phyloP scores from a whole-genome alignment of 2,888 invertebrate species.

The Standfussiana lucernea region DNA sequence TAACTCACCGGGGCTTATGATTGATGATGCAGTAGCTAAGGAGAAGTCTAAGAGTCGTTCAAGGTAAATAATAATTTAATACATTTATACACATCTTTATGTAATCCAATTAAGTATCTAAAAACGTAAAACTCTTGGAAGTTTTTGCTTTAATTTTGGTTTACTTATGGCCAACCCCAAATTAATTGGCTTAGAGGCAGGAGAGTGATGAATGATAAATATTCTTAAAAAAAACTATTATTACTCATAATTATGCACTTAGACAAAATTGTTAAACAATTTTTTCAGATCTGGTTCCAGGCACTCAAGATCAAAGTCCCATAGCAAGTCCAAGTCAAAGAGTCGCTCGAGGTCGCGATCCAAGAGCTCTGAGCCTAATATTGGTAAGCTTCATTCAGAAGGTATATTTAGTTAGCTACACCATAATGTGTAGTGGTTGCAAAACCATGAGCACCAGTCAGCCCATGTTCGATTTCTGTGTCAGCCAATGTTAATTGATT shows the following conservation, averaged over 20 bases:
- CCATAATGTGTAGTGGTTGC: neutral
- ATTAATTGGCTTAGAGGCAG: neutral
- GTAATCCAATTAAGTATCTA: neutral
- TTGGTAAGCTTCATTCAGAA: constrained; percentile 66
- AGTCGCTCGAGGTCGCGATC: constrained; percentile 86
- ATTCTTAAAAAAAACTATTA: neutral
- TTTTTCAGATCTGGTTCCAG: constrained; percentile 32
- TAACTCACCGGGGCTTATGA: constrained; percentile 89
- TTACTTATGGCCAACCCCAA: neutral
- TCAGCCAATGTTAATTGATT: neutral
- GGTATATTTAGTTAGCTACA: neutral
- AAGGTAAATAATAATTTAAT: constrained; percentile 72
- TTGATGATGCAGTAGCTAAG: constrained; percentile 86
- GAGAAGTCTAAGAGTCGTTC: constrained; percentile 85
- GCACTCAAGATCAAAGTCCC: constrained; percentile 84
- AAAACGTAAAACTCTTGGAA: neutral
- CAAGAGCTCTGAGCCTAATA: constrained; percentile 82
- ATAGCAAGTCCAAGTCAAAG: constrained; percentile 86
- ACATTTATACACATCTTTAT: neutral
- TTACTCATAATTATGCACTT: neutral
- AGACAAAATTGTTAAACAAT: neutral
- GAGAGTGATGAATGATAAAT: neutral
- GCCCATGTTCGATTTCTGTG: neutral
- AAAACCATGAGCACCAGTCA: neutral
- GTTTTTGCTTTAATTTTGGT: neutral